Evolutionary conservation across 1,140 invertebrate species (phyloP).

Genomic region (Drosophila tani): DNA sequence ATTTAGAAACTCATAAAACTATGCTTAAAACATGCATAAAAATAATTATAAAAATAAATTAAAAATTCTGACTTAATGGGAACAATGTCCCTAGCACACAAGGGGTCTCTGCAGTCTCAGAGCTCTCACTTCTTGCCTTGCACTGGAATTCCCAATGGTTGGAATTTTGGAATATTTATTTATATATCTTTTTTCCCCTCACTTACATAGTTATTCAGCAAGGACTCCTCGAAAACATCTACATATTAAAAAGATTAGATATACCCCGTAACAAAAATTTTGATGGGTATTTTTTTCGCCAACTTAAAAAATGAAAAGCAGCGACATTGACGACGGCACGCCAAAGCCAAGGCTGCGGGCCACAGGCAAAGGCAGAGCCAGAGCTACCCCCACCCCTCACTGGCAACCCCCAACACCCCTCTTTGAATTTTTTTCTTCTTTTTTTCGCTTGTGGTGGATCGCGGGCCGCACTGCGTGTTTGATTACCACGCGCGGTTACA

Average conservation of each 20-base stretch:
- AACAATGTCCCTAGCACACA: background rate
- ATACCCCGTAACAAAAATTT: background rate
- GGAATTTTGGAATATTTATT: background rate
- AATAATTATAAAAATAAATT: background rate
- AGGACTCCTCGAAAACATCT: too few species aligned
- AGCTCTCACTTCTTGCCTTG: too few species aligned
- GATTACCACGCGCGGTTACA: conserved; percentile 85
- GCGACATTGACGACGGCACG: conserved; percentile 55
- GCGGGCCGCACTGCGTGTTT: conserved; percentile 69
- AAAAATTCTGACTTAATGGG: background rate
- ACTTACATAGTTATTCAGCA: too few species aligned
- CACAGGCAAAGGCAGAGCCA: background rate
- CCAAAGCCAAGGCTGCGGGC: conserved; percentile 36
- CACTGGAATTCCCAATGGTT: too few species aligned
- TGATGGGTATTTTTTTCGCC: conserved; percentile 2
- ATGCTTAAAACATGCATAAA: too few species aligned
- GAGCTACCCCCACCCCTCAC: background rate
- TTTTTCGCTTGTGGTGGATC: conserved; percentile 12
- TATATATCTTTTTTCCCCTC: background rate
- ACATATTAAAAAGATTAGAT: background rate
- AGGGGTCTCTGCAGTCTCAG: too few species aligned
- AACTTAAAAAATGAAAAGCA: conserved; percentile 29
- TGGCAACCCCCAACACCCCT: conserved; percentile 4
- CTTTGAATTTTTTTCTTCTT: background rate
- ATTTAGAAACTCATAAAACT: background rate